A percentile compares a stretch with the other conserved stretches of the same genome.
phyloP scores from a whole-genome alignment of 1,140 invertebrate genomes.

The Campoletis sonorensis region DNA sequence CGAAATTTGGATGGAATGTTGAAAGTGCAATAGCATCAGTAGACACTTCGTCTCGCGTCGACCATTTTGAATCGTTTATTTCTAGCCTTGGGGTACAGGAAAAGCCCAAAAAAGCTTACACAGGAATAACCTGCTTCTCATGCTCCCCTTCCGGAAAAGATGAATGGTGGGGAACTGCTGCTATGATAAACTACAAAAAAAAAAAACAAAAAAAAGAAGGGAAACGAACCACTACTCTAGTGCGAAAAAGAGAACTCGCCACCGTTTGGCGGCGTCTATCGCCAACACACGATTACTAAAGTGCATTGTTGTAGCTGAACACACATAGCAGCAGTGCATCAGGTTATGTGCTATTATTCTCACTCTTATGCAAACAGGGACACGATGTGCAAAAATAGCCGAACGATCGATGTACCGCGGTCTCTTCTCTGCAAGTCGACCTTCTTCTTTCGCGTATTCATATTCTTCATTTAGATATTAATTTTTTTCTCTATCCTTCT shows the following conservation, averaged over 20 bases:
- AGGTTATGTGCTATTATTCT: slow-evolving; percentile 42
- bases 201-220: too few species aligned
- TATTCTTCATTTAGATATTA: slow-evolving; percentile 1
- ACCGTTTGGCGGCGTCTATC: slow-evolving; percentile 7
- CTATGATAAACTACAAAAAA: neutral
- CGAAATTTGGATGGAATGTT: neutral
- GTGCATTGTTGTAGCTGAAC: slow-evolving; percentile 19
- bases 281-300: slow-evolving; percentile 4
- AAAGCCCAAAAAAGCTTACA: slow-evolving; percentile 13
- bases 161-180: neutral
- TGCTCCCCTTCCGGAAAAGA: neutral
- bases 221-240: neutral
- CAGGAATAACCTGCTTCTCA: neutral
- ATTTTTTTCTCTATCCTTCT: neutral
- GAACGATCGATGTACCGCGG: slow-evolving; percentile 42
- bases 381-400: slow-evolving; percentile 43
- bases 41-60: slow-evolving; percentile 12
- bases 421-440: neutral
- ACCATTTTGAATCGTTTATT: slow-evolving; percentile 16
- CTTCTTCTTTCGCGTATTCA: slow-evolving; percentile 30
- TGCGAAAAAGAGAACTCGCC: neutral
- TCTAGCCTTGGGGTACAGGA: neutral
- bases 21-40: slow-evolving; percentile 10
- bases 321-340: slow-evolving; percentile 7
- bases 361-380: slow-evolving; percentile 48